Conservation (phyloP, 1,140 invertebrate genomes). For the Galleria mellonella region DNA sequence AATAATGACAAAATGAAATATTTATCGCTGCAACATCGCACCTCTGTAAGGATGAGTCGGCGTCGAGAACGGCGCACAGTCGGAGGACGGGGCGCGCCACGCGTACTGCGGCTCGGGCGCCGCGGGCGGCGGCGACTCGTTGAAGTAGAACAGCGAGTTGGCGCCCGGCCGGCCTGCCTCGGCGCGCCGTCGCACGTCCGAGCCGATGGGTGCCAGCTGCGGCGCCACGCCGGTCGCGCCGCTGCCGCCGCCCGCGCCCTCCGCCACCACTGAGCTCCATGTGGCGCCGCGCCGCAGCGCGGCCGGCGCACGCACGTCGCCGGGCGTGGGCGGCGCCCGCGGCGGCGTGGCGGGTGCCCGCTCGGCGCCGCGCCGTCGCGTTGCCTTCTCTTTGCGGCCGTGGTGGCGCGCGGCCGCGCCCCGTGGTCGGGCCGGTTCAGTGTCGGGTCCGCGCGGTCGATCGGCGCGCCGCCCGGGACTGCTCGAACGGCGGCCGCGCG, state of each 20-base stretch:
- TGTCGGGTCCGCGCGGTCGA: neutral
- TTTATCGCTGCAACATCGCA: no score
- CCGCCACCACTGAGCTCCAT: slow-evolving; percentile 8
- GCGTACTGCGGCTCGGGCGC: slow-evolving; percentile 14
- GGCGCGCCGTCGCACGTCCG: slow-evolving; percentile 27
- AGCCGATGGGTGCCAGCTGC: slow-evolving; percentile 19
- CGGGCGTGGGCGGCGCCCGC: slow-evolving; percentile 41
- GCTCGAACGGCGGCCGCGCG: slow-evolving; percentile 5
- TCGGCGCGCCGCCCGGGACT: neutral
- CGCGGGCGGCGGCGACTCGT: slow-evolving; percentile 75
- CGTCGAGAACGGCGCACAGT: slow-evolving; percentile 10
- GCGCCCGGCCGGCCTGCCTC: slow-evolving; percentile 21
- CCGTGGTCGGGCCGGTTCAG: no score
- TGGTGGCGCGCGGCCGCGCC: neutral
- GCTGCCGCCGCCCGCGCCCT: slow-evolving; percentile 8
- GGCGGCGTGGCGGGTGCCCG: neutral
- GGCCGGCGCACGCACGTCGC: slow-evolving; percentile 13
- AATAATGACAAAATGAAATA: no score
- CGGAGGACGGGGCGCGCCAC: slow-evolving; percentile 17
- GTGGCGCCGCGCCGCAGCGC: slow-evolving; percentile 10
- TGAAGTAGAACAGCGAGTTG: slow-evolving; percentile 50
- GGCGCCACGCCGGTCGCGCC: slow-evolving; percentile 23
- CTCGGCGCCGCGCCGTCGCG: slow-evolving; percentile 4
- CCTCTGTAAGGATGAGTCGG: no score
- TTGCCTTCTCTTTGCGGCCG: neutral